A percentile compares a stretch with the other conserved stretches of the same genome.
Conservation (phyloP, 2,113 vertebrate genomes). For the human region DNA sequence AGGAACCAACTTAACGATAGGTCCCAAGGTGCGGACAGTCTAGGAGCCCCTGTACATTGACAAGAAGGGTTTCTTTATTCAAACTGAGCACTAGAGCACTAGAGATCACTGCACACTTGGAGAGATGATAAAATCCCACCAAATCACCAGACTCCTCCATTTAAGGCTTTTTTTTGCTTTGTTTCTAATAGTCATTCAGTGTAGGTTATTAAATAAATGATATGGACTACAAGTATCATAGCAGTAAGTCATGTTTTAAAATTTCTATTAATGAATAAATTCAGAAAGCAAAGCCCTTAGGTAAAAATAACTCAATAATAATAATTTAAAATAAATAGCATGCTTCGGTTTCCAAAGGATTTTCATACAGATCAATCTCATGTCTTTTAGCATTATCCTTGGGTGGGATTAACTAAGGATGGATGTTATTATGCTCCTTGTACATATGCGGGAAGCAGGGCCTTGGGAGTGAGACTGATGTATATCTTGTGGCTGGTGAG, state of each 20-base stretch:
- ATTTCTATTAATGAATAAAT: neutral
- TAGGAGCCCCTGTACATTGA: rapidly evolving
- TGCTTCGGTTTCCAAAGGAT: neutral
- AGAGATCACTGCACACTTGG: constrained; percentile 48
- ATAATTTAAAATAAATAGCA: neutral
- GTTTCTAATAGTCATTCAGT: neutral
- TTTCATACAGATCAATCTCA: neutral
- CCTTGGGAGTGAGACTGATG: neutral
- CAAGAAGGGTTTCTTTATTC: neutral
- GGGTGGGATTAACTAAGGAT: neutral
- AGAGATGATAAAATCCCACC: neutral
- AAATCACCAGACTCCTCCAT: neutral
- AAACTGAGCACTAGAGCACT: constrained; percentile 39
- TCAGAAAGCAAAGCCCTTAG: neutral
- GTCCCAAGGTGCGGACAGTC: neutral
- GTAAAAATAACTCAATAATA: neutral
- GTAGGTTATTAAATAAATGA: neutral
- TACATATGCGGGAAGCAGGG: rapidly evolving
- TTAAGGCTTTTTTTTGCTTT: neutral
- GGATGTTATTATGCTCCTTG: too few relatives aligned
- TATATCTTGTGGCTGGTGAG: too few relatives aligned
- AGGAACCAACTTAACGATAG: neutral
- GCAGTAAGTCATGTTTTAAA: neutral
- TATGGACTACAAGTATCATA: neutral
- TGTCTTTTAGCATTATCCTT: neutral